A percentile compares a stretch with the other conserved stretches of the same genome.
Evolutionary conservation across 2,888 invertebrate genomes (phyloP).

Genomic region (Archaeoteleia sp.): DNA sequence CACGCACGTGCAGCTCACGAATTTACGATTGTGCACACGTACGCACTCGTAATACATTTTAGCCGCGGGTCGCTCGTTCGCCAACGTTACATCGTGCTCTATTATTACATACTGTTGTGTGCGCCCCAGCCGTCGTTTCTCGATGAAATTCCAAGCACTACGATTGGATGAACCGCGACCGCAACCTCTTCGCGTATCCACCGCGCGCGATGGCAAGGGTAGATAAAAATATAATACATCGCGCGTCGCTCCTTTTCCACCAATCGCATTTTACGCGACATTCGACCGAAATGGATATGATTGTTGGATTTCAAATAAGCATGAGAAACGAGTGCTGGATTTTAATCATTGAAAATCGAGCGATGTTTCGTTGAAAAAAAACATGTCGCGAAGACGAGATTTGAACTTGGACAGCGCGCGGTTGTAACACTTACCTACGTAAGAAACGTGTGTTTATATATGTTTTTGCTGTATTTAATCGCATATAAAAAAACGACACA

Average conservation of each 20-base stretch:
- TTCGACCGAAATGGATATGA: too few species aligned
- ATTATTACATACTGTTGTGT: slow-evolving; percentile 58
- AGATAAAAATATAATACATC: slow-evolving; percentile 57
- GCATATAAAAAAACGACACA: too few species aligned
- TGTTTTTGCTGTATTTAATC: too few species aligned
- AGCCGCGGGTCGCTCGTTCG: slow-evolving; percentile 58
- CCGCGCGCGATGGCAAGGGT: slow-evolving; percentile 56
- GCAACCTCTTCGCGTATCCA: slow-evolving; percentile 50
- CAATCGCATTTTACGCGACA: too few species aligned
- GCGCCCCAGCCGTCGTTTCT: slow-evolving; percentile 45
- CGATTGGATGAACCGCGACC: slow-evolving; percentile 56
- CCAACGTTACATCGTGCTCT: slow-evolving; percentile 56
- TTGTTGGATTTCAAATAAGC: too few species aligned
- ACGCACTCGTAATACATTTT: slow-evolving; percentile 56
- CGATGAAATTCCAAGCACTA: slow-evolving; percentile 57
- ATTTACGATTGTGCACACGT: slow-evolving; percentile 50
- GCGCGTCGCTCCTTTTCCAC: slow-evolving; percentile 11
- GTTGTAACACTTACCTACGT: too few species aligned
- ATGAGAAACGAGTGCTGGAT: too few species aligned
- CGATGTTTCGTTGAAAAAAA: too few species aligned
- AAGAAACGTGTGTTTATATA: too few species aligned
- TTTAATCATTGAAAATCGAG: too few species aligned
- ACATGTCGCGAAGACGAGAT: too few species aligned
- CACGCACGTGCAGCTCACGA: slow-evolving; percentile 25
- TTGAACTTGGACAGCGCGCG: too few species aligned